A percentile compares a stretch with the other conserved stretches of the same genome.
phyloP scores from a whole-genome alignment of 2,797 vertebrate species.

The Graptemys geographica region DNA sequence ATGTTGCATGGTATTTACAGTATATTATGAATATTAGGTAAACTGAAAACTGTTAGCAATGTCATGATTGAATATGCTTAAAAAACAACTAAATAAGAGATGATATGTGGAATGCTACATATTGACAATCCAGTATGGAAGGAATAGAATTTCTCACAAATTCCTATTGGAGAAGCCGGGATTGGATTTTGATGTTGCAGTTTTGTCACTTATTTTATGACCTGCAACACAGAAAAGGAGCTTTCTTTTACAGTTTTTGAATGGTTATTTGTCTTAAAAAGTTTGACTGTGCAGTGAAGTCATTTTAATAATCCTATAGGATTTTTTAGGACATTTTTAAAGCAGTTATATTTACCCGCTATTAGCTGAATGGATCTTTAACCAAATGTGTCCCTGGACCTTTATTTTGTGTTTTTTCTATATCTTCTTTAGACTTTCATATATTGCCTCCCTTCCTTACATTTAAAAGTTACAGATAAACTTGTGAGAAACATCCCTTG shows the following conservation, averaged over 20 bases:
- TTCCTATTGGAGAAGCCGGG: background rate
- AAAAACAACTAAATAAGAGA: background rate
- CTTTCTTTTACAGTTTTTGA: background rate
- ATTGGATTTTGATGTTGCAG: background rate
- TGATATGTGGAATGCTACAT: background rate
- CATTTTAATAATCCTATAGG: background rate
- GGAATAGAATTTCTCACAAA: background rate
- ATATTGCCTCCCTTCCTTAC: background rate
- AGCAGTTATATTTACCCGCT: background rate
- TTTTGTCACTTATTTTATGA: background rate
- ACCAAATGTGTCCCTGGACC: background rate
- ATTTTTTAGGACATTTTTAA: background rate
- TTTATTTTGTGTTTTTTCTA: background rate
- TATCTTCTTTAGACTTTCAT: background rate
- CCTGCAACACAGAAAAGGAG: background rate
- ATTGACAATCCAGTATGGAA: background rate
- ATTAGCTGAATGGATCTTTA: background rate
- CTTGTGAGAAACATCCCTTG: background rate
- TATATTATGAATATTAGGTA: background rate
- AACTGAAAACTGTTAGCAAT: background rate
- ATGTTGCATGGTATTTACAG: background rate
- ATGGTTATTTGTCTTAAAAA: background rate
- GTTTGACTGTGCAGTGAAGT: background rate
- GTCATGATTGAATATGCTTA: background rate
- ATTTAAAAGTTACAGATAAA: slow-evolving; percentile 29